Conservation (phyloP, 1,140 invertebrate genomes). For the Leptopilina clavipes region DNA sequence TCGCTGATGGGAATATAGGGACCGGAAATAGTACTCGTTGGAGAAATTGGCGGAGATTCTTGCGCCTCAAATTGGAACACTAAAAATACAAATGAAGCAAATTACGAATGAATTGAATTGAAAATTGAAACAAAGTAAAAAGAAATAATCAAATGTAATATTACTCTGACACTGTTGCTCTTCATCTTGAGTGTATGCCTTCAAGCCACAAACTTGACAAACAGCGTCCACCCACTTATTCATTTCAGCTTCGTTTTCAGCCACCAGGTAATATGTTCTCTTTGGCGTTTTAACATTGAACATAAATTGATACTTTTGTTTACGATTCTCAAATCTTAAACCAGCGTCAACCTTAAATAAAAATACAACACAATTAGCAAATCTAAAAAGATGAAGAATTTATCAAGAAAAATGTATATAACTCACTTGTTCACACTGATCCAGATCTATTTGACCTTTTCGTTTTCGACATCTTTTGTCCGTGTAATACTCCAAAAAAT, state of each 20-base stretch:
- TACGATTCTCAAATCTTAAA: slow-evolving; percentile 86
- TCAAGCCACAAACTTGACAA: slow-evolving; percentile 92
- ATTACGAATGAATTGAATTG: background rate
- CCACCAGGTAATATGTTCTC: slow-evolving; percentile 92
- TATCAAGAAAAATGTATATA: background rate
- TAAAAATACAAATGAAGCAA: slow-evolving; percentile 48
- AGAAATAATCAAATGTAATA: too few relatives aligned
- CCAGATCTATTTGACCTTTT: slow-evolving; percentile 94
- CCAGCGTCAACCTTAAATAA: slow-evolving; percentile 85
- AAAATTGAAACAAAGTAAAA: background rate
- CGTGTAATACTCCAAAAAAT: slow-evolving; percentile 94
- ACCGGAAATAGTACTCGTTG: slow-evolving; percentile 78
- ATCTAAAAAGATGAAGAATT: too few relatives aligned
- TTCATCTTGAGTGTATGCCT: slow-evolving; percentile 85
- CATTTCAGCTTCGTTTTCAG: slow-evolving; percentile 93
- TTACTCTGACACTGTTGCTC: slow-evolving; percentile 73
- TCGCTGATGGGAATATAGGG: slow-evolving; percentile 91
- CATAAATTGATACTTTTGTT: slow-evolving; percentile 89
- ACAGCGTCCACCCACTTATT: slow-evolving; percentile 95
- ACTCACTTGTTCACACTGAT: slow-evolving; percentile 94
- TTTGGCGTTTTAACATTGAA: slow-evolving; percentile 93
- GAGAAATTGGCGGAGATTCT: slow-evolving; percentile 79
- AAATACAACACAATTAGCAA: slow-evolving; percentile 30
- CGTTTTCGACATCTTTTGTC: slow-evolving; percentile 89
- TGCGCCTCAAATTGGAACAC: slow-evolving; percentile 72